Evolutionary conservation across 2,888 invertebrate genomes (phyloP).

Genomic region (Nomada ruficornis): DNA sequence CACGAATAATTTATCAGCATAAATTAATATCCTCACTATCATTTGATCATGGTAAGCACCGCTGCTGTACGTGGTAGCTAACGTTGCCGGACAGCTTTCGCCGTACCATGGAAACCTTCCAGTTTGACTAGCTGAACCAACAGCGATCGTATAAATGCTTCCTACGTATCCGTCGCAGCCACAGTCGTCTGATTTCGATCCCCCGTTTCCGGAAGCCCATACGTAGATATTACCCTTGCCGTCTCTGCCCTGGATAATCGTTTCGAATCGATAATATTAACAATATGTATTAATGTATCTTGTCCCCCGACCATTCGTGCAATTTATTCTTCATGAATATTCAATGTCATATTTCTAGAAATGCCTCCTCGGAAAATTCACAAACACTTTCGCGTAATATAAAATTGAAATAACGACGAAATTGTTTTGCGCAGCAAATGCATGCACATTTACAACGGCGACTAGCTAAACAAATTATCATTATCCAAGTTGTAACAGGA

Average conservation of each 20-base stretch:
- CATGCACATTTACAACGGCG: no score
- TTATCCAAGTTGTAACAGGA: background rate
- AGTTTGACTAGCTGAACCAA: slow-evolving; percentile 93
- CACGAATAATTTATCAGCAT: background rate
- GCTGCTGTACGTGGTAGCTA: slow-evolving; percentile 95
- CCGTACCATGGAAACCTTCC: slow-evolving; percentile 96
- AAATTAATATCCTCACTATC: slow-evolving; percentile 88
- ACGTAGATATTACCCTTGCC: slow-evolving; percentile 95
- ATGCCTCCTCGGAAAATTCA: background rate
- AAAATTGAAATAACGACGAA: no score
- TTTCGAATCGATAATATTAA: slow-evolving; percentile 29
- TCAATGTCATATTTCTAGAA: background rate
- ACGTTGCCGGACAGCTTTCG: slow-evolving; percentile 94
- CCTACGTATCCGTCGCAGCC: slow-evolving; percentile 96
- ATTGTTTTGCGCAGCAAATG: no score
- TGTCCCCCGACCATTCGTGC: background rate
- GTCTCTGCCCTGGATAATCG: slow-evolving; percentile 87
- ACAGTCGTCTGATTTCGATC: slow-evolving; percentile 93
- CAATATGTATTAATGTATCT: slow-evolving; percentile 33
- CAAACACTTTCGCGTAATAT: background rate
- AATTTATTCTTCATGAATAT: slow-evolving; percentile 32
- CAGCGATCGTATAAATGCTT: slow-evolving; percentile 94
- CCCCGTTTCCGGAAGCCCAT: slow-evolving; percentile 97
- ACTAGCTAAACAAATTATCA: background rate
- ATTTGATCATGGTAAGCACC: slow-evolving; percentile 93